These are phyloP conservation scores for Trissolcus brochymenae DNA, from an alignment of 2,888 invertebrate genomes.

Conservation along the genomic window DNA sequence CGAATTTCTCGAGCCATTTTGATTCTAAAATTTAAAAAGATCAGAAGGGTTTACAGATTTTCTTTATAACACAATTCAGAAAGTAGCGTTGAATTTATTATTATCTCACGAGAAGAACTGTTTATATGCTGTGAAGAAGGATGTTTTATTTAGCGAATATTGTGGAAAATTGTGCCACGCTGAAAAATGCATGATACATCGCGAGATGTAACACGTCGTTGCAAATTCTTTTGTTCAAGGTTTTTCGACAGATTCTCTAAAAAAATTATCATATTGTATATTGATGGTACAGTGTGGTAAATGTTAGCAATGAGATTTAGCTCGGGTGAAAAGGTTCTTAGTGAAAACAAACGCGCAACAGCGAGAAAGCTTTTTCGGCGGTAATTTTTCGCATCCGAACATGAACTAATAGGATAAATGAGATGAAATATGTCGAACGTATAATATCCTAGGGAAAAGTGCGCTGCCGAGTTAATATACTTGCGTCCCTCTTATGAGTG, in stretches of 20 bases:
- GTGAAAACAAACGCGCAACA: constrained; percentile 12
- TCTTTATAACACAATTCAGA: constrained; percentile 27
- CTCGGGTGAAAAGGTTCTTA: background rate
- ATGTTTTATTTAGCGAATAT: constrained; percentile 44
- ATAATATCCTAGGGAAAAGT: constrained; percentile 20
- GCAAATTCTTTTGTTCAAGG: constrained; percentile 38
- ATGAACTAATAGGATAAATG: constrained; percentile 10
- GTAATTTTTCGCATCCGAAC: background rate
- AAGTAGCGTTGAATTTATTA: constrained; percentile 31
- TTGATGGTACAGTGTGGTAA: constrained; percentile 5
- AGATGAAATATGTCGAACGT: constrained; percentile 18
- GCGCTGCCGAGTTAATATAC: constrained; percentile 17
- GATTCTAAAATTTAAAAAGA: constrained; percentile 15
- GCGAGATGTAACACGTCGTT: constrained; percentile 30
- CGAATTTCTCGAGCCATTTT: too few species aligned
- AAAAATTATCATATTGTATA: constrained; percentile 38
- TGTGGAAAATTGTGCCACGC: constrained; percentile 33
- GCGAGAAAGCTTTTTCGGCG: background rate
- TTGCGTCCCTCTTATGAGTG: constrained; percentile 10
- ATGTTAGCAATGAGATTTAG: constrained; percentile 12
- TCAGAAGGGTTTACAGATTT: background rate
- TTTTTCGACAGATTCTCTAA: constrained; percentile 33
- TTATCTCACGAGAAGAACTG: constrained; percentile 27
- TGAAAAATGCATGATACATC: constrained; percentile 38
- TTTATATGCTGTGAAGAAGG: constrained; percentile 31